Conservation (phyloP, 1,140 invertebrate genomes). For the Elysia chlorotica region DNA sequence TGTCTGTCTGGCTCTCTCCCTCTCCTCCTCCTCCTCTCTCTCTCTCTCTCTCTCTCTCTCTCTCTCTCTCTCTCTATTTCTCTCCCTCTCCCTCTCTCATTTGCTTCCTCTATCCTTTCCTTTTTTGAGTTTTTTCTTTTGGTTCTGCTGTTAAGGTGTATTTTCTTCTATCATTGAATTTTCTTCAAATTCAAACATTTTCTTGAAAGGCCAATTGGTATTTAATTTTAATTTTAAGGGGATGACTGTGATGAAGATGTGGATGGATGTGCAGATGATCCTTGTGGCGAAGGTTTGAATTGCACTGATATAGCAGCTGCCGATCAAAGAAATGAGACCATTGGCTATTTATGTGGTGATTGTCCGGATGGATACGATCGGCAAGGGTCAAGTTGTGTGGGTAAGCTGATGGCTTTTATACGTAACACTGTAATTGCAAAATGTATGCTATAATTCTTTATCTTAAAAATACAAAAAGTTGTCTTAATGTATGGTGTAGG, state of each 20-base stretch:
- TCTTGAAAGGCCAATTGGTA: not conserved
- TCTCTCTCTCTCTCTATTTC: no score
- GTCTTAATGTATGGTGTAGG: no score
- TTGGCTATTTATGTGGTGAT: constrained; percentile 19
- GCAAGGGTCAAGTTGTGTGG: not conserved
- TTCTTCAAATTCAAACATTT: not conserved
- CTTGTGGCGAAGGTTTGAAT: constrained; percentile 11
- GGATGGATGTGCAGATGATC: constrained; percentile 22
- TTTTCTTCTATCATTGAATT: not conserved
- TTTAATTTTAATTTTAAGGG: not conserved
- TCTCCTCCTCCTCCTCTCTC: not conserved
- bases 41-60: not conserved
- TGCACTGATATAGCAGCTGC: constrained; percentile 27
- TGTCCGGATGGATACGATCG: constrained; percentile 6
- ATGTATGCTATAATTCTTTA: no score
- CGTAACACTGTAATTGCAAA: no score
- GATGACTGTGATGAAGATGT: constrained; percentile 16
- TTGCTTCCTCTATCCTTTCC: no score
- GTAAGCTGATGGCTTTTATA: no score
- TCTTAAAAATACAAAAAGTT: no score
- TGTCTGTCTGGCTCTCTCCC: not conserved
- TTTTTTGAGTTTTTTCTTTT: no score
- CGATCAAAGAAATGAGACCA: constrained; percentile 21
- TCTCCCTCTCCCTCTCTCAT: no score
- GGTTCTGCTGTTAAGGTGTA: not conserved